Conservation (phyloP, 2,888 invertebrate genomes). For the Nowickia ferox region DNA sequence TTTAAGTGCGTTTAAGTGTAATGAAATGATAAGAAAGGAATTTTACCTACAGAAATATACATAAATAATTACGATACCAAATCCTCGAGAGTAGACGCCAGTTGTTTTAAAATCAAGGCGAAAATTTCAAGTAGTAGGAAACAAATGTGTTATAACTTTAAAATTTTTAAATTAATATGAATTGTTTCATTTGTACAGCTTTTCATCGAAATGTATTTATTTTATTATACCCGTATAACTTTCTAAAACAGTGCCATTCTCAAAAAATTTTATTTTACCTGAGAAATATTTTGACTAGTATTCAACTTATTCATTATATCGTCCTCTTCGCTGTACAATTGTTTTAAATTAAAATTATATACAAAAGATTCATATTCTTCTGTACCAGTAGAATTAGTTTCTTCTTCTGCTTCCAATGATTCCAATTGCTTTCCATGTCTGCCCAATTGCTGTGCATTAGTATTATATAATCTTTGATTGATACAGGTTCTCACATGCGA, state of each 20-base stretch:
- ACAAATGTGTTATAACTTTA: no score
- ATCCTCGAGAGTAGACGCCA: no score
- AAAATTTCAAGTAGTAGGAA: no score
- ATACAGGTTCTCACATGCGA: background rate
- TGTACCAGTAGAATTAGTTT: background rate
- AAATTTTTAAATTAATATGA: no score
- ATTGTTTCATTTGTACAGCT: no score
- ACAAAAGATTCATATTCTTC: constrained; percentile 15
- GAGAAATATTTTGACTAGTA: constrained; percentile 25
- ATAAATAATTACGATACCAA: no score
- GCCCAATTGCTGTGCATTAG: background rate
- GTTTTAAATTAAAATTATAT: constrained; percentile 57
- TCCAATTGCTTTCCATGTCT: background rate
- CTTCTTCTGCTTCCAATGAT: background rate
- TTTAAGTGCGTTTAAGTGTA: background rate
- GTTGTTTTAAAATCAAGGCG: no score
- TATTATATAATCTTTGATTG: constrained; percentile 10
- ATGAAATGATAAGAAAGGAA: background rate
- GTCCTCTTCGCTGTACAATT: constrained; percentile 63
- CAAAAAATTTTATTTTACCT: constrained; percentile 49
- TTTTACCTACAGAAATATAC: background rate
- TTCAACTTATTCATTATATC: constrained; percentile 63
- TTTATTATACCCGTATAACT: no score
- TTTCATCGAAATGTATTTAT: no score
- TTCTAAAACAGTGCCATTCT: no score